Base-by-base conservation (phyloP, 2,888 invertebrate genomes). In the Lepas anatifera region DNA sequence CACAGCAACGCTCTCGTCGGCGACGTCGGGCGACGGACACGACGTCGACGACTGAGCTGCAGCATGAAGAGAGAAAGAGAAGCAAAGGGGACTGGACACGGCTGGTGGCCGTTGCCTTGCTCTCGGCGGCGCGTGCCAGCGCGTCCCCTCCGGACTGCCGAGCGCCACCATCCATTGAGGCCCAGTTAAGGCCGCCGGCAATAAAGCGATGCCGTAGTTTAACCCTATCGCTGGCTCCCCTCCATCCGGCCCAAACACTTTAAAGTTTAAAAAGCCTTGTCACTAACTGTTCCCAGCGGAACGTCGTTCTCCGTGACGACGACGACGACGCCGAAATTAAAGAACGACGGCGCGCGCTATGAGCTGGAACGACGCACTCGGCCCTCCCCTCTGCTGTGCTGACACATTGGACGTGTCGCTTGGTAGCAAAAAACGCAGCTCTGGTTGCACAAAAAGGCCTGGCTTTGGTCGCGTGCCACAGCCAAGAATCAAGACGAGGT, bases 241-340 rank as follows among this genome's bases (percentile, higher is more conserved):
- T 58, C 58, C 58, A 35, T 35, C 58, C 35, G 58, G 32, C 58
- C 32, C 58, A 32, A 58, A 58, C 66, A 66, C 66, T 66, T 66
- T 39, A 66, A 66, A 66, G 39, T 66, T 66, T 66, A 66, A 66
- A 66, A 66, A 66, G 66, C 66, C 39, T 66, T 41, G 66, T 66
- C 66, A 66, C 66, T 66, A 66, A 66, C 66, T 66, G 66, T 41
- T 66, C 66, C 66, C 66, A 39, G 37, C 66, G 66, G 66, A 25
- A 32, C 18, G 22, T 10, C 18, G 35, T 10, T 10, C 1, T 16
- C 32, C 58, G 58, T 58, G 58, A 58, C 35, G 58, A 32, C 58
- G 58, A 10, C 58, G 32, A 16, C n/a, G 29, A n/a, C n/a, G 58
- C 32, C 35, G 58, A 58, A 58, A 58, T 58, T 58, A 35, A 58